Percentiles rank a stretch among this genome's conserved stretches.
Evolutionary conservation across 2,888 invertebrate genomes (phyloP).

Genomic region (Eupithecia subfuscata): DNA sequence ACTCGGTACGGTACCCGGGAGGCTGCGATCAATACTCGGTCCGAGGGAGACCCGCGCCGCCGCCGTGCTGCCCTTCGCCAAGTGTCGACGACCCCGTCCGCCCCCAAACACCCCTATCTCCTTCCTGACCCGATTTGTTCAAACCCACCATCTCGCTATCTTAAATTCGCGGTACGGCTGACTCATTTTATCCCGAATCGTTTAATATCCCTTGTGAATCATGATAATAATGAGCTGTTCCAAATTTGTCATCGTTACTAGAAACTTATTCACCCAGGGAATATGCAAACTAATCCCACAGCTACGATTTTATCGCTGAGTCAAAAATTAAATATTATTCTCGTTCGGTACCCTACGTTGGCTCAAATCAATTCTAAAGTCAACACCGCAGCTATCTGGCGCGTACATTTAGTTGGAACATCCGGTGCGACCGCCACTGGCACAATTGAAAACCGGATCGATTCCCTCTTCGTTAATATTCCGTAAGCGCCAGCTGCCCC

Average conservation of each 20-base stretch:
- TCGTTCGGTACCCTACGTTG: conserved; percentile 30
- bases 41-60: conserved; percentile 51
- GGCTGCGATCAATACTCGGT: conserved; percentile 76
- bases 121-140: conserved; percentile 73
- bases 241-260: conserved; percentile 14
- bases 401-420: conserved; percentile 33
- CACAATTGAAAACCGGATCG: conserved; percentile 51
- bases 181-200: conserved; percentile 37
- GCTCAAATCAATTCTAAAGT: conserved; percentile 34
- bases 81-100: conserved; percentile 77
- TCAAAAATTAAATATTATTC: not conserved
- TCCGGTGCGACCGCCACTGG: conserved; percentile 41
- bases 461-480: conserved; percentile 57
- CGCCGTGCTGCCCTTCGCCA: conserved; percentile 75
- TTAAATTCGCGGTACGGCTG: conserved; percentile 36
- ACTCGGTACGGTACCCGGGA: conserved; percentile 57
- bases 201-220: conserved; percentile 25
- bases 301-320: not conserved
- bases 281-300: not conserved
- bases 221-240: conserved; percentile 1
- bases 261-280: not conserved
- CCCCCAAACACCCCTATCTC: conserved; percentile 56
- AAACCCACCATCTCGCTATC: conserved; percentile 42
- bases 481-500: conserved; percentile 47
- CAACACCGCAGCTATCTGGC: conserved; percentile 39